These are phyloP conservation scores for Chouioia cunea DNA, from an alignment of 2,888 invertebrate genomes.

Conservation along the genomic window DNA sequence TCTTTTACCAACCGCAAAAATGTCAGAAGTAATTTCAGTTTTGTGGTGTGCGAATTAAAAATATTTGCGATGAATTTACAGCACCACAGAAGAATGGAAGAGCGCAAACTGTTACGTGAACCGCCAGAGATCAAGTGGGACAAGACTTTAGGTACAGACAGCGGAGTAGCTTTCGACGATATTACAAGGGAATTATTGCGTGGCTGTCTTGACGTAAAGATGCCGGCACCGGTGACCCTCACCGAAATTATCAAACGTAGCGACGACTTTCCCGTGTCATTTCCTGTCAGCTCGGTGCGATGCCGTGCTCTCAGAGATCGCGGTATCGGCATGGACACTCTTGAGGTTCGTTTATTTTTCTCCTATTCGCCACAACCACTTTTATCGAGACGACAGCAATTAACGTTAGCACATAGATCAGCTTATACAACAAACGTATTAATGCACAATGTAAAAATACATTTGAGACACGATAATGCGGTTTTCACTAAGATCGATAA, in stretches of 20 bases:
- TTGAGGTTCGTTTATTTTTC: constrained; percentile 55
- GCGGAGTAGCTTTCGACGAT: constrained; percentile 63
- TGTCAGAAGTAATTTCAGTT: too few species aligned
- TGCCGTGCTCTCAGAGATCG: constrained; percentile 58
- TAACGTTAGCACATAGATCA: too few species aligned
- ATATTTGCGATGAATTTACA: too few species aligned
- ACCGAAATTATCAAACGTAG: constrained; percentile 63
- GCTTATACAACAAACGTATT: too few species aligned
- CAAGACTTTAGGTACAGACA: constrained; percentile 61
- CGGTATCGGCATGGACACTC: constrained; percentile 55
- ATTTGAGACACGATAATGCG: too few species aligned
- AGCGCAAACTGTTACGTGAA: constrained; percentile 50
- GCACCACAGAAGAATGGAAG: constrained; percentile 32
- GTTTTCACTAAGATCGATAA: too few species aligned
- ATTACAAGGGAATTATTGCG: constrained; percentile 60
- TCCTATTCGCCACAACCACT: too few species aligned
- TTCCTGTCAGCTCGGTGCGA: constrained; percentile 65
- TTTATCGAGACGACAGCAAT: too few species aligned
- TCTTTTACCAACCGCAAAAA: too few species aligned
- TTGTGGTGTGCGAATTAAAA: not conserved
- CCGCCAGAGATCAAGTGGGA: constrained; percentile 65
- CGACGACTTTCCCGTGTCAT: constrained; percentile 64
- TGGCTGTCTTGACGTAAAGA: constrained; percentile 56
- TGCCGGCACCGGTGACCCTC: constrained; percentile 57
- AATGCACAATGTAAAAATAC: too few species aligned